Percentiles rank a stretch among this genome's conserved stretches.
Conservation (phyloP, 2,888 invertebrate species). For the Slavum lentiscoides region DNA sequence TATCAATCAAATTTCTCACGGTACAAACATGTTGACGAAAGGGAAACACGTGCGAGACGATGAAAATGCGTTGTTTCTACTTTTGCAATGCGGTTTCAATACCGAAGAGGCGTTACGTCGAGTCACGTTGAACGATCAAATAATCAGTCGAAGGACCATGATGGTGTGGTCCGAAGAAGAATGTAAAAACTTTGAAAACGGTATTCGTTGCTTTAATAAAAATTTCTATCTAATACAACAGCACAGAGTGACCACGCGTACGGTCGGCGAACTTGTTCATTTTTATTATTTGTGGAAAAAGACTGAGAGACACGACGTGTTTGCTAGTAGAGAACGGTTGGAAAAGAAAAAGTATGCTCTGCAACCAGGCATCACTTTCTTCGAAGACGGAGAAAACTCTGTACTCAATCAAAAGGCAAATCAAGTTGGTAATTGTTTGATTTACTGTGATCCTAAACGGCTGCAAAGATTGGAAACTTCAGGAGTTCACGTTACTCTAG, state of each 20-base stretch:
- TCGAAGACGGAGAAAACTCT: conserved; percentile 56
- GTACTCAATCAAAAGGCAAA: conserved; percentile 59
- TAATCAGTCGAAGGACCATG: conserved; percentile 62
- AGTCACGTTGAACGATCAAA: conserved; percentile 61
- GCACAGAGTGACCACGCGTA: conserved; percentile 89
- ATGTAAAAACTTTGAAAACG: conserved; percentile 94
- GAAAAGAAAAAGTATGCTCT: conserved; percentile 91
- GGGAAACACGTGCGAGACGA: conserved; percentile 83
- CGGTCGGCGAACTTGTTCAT: conserved; percentile 94
- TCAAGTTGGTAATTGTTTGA: conserved; percentile 56
- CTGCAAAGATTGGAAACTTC: conserved; percentile 53
- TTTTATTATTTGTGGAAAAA: conserved; percentile 99
- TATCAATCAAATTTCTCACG: conserved; percentile 62
- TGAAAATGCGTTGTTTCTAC: conserved; percentile 84
- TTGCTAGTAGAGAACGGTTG: conserved; percentile 81
- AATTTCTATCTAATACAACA: conserved; percentile 94
- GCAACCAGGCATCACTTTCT: conserved; percentile 81
- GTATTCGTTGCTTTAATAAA: conserved; percentile 90
- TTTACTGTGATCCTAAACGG: conserved; percentile 57
- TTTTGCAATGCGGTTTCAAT: conserved; percentile 93
- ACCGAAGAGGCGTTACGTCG: conserved; percentile 88
- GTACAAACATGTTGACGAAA: conserved; percentile 66
- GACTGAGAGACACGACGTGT: conserved; percentile 91
- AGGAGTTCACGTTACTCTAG: conserved; percentile 39
- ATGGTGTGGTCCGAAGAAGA: conserved; percentile 96